These are phyloP conservation scores for Percopsis omiscomaycus DNA, from an alignment of 2,797 vertebrate species.

Conservation along the genomic window DNA sequence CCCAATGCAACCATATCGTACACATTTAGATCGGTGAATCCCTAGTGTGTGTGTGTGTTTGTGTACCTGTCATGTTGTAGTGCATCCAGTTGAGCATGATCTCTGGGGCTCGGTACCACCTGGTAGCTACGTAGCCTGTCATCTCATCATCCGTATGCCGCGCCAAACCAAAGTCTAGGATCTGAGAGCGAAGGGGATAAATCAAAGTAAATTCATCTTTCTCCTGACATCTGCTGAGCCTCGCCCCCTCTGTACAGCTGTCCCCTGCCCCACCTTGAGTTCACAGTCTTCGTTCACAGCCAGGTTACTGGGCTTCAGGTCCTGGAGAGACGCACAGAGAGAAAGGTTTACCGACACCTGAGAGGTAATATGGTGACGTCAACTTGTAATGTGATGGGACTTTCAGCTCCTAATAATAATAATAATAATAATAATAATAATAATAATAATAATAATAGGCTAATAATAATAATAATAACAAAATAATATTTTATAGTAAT, in stretches of 20 bases:
- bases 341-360: neutral
- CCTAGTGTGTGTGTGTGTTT: neutral
- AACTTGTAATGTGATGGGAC: neutral
- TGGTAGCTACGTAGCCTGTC: slow-evolving; percentile 96
- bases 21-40: neutral
- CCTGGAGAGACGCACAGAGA: slow-evolving; percentile 73
- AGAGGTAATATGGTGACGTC: neutral
- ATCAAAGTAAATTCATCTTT: too few relatives aligned
- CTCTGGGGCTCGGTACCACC: slow-evolving; percentile 97
- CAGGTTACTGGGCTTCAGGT: slow-evolving; percentile 97
- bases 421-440: too few relatives aligned
- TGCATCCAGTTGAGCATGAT: slow-evolving; percentile 99
- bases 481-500: neutral
- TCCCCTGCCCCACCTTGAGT: slow-evolving; percentile 82
- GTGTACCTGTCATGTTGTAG: slow-evolving; percentile 94
- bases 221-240: too few relatives aligned
- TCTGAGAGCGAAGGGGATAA: slow-evolving; percentile 68
- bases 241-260: too few relatives aligned
- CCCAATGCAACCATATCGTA: too few relatives aligned
- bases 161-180: slow-evolving; percentile 96
- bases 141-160: slow-evolving; percentile 97
- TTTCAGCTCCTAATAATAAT: too few relatives aligned
- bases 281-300: slow-evolving; percentile 99
- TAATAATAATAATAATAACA: too few relatives aligned
- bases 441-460: too few relatives aligned